A percentile compares a stretch with the other conserved stretches of the same genome.
Conservation (phyloP, 2,797 vertebrate genomes). For the Megalops cyprinoides region DNA sequence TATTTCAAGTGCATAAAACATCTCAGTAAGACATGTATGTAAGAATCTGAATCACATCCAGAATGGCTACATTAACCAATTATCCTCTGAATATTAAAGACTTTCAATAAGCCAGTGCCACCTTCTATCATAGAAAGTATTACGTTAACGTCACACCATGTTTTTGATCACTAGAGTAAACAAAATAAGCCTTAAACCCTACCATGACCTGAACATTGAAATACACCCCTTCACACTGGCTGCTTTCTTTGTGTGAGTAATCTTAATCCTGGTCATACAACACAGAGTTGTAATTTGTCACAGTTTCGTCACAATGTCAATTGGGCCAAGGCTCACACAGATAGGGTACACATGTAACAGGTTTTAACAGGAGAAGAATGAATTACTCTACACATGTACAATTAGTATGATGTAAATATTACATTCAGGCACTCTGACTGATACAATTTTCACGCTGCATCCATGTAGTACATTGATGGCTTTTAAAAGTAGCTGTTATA, state of each 20-base stretch:
- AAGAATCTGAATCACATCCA: too few relatives aligned
- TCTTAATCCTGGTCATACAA: conserved; percentile 7
- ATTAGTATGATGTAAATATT: not conserved
- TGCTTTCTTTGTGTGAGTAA: conserved; percentile 7
- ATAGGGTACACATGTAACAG: not conserved
- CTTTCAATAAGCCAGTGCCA: not conserved
- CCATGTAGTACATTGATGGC: not conserved
- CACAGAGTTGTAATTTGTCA: not conserved
- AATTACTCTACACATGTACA: not conserved
- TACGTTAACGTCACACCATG: not conserved
- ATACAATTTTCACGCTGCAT: not conserved
- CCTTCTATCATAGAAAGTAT: not conserved
- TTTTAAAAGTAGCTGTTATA: conserved; percentile 14
- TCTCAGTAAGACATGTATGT: too few relatives aligned
- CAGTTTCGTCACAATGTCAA: conserved; percentile 4
- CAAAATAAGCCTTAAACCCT: not conserved
- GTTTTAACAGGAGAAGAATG: not conserved
- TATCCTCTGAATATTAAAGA: too few relatives aligned
- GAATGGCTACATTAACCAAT: too few relatives aligned
- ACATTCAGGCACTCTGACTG: not conserved
- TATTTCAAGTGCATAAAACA: too few relatives aligned
- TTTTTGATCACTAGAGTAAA: not conserved
- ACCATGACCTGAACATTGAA: conserved; percentile 8
- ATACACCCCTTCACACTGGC: not conserved
- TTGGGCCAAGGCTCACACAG: not conserved